Percentiles rank a stretch among this genome's conserved stretches.
Conservation (phyloP, 2,888 invertebrate species). For the Stenodera caucasica region DNA sequence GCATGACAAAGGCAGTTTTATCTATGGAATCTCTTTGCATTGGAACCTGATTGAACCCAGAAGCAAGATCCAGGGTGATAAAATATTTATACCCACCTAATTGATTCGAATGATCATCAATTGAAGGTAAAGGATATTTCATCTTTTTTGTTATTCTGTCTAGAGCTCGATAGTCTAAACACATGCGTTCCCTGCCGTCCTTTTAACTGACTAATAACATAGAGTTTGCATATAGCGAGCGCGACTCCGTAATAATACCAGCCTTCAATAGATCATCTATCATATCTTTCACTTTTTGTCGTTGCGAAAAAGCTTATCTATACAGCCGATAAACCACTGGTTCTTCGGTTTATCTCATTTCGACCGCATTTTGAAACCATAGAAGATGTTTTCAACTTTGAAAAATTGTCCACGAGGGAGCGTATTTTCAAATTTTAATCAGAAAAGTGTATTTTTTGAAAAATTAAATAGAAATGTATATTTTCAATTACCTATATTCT, state of each 20-base stretch:
- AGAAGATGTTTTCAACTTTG: no score
- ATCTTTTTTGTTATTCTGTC: no score
- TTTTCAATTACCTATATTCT: no score
- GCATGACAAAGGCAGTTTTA: slow-evolving; percentile 27
- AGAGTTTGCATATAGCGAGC: slow-evolving; percentile 35
- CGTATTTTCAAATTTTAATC: no score
- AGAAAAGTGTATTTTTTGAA: no score
- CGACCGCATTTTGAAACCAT: background rate
- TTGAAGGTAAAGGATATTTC: no score
- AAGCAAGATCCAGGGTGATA: slow-evolving; percentile 9
- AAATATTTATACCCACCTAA: slow-evolving; percentile 7
- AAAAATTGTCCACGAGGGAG: no score
- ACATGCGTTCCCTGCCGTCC: slow-evolving; percentile 32
- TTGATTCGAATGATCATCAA: no score
- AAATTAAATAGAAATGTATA: no score
- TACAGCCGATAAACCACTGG: slow-evolving; percentile 33
- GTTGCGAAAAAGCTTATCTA: slow-evolving; percentile 30
- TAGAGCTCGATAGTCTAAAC: slow-evolving; percentile 40
- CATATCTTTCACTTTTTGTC: slow-evolving; percentile 28
- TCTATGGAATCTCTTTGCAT: slow-evolving; percentile 16
- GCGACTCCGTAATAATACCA: slow-evolving; percentile 32
- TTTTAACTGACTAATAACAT: slow-evolving; percentile 34
- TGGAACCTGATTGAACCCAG: slow-evolving; percentile 26
- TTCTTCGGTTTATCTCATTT: slow-evolving; percentile 9
- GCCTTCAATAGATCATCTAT: slow-evolving; percentile 28